These are phyloP conservation scores for Poecile atricapillus DNA, from an alignment of 2,113 vertebrate species.

Conservation along the genomic window DNA sequence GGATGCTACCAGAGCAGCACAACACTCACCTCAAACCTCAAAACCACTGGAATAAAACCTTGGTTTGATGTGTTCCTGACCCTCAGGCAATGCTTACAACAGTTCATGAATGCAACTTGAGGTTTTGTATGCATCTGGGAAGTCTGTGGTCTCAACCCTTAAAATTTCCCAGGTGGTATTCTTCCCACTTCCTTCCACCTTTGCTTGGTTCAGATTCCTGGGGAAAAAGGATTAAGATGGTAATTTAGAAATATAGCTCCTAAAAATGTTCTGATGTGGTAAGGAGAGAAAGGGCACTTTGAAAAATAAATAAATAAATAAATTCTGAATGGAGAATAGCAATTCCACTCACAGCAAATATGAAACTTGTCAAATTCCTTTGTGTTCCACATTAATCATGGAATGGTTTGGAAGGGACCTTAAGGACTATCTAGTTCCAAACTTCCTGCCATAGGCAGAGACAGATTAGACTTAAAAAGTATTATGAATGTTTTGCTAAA, in stretches of 20 bases:
- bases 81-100: constrained; percentile 15
- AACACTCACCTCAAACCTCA: constrained; percentile 43
- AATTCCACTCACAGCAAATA: neutral
- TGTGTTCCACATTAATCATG: neutral
- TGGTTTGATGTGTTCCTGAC: constrained; percentile 17
- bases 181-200: constrained; percentile 40
- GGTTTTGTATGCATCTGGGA: neutral
- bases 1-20: neutral
- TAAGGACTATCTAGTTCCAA: neutral
- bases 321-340: neutral
- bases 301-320: neutral
- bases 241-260: neutral
- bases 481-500: neutral
- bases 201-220: neutral
- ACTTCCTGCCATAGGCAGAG: neutral
- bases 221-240: neutral
- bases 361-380: neutral
- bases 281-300: neutral
- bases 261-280: neutral
- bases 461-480: neutral
- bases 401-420: neutral
- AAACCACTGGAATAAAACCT: constrained; percentile 42
- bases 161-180: constrained; percentile 16
- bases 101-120: neutral
- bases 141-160: constrained; percentile 28